phyloP scores from a whole-genome alignment of 2,113 vertebrate species.

The Trinectes maculatus region DNA sequence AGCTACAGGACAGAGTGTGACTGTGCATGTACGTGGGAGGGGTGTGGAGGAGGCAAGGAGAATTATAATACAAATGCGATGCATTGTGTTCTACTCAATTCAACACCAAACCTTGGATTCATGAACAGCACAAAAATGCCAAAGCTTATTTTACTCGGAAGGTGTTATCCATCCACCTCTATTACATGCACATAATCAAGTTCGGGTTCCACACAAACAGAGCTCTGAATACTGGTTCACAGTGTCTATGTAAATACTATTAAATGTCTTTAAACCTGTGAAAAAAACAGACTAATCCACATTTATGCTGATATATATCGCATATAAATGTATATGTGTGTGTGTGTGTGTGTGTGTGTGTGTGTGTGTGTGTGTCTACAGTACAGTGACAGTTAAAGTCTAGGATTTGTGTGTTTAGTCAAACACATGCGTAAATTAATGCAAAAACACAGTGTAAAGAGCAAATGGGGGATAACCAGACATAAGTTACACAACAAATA shows the following conservation, averaged over 20 bases:
- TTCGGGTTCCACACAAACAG: conserved; percentile 27
- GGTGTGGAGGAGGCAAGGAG: conserved; percentile 58
- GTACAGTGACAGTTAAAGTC: too few species aligned
- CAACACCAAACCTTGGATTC: conserved; percentile 69
- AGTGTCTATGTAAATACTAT: conserved; percentile 5
- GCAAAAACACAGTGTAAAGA: conserved; percentile 35
- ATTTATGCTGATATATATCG: too few species aligned
- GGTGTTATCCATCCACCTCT: conserved; percentile 60
- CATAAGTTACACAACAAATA: conserved; percentile 37
- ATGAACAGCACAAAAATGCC: conserved; percentile 63
- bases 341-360: too few species aligned
- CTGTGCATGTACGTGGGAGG: conserved; percentile 63
- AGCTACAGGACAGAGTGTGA: conserved; percentile 60
- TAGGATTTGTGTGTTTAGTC: conserved; percentile 30
- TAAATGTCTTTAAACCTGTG: conserved; percentile 9
- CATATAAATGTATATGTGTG: conserved; percentile 3
- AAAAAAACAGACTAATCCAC: neutral
- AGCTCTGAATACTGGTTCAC: neutral
- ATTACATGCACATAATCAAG: conserved; percentile 39
- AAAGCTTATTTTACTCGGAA: conserved; percentile 60
- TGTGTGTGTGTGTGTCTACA: too few species aligned
- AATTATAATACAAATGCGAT: conserved; percentile 63
- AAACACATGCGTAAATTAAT: conserved; percentile 32
- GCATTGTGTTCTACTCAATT: conserved; percentile 64
- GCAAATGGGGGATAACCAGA: conserved; percentile 32